A percentile compares a stretch with the other conserved stretches of the same genome.
Evolutionary conservation across 2,888 invertebrate genomes (phyloP).

Genomic region (Caenorhabditis sp.): DNA sequence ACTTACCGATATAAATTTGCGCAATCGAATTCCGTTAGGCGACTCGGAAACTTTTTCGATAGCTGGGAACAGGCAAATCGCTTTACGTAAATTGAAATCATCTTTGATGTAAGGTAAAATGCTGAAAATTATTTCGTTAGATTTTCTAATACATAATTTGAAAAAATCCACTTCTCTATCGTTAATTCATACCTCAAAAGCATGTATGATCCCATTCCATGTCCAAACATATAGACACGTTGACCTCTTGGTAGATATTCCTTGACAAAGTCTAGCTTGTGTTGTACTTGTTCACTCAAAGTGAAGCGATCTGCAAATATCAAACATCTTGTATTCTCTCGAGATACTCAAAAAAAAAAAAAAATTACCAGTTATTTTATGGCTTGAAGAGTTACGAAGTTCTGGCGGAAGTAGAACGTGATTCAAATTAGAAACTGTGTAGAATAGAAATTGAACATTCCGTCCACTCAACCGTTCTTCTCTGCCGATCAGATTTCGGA

Average conservation of each 20-base stretch:
- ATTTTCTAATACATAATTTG: not conserved
- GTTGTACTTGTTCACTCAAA: constrained; percentile 61
- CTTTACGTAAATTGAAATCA: constrained; percentile 54
- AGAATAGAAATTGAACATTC: constrained; percentile 50
- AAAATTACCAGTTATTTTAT: constrained; percentile 45
- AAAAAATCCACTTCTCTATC: too few relatives aligned
- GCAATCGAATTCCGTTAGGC: constrained; percentile 56
- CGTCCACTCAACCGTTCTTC: constrained; percentile 44
- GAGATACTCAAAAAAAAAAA: not conserved
- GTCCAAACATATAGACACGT: constrained; percentile 60
- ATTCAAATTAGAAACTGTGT: constrained; percentile 62
- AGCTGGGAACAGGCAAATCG: constrained; percentile 62
- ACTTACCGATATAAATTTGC: constrained; percentile 54
- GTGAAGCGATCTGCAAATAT: constrained; percentile 54
- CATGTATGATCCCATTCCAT: constrained; percentile 64
- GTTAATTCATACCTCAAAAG: constrained; percentile 31
- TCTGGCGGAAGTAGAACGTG: constrained; percentile 60
- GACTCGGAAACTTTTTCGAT: constrained; percentile 61
- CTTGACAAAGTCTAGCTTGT: constrained; percentile 61
- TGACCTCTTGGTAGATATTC: constrained; percentile 56
- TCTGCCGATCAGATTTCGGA: constrained; percentile 48
- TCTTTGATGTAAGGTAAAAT: constrained; percentile 57
- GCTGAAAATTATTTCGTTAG: constrained; percentile 11
- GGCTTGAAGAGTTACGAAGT: constrained; percentile 41
- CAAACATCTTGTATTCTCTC: not conserved